Percentiles rank a stretch among this genome's conserved stretches.
Conservation (phyloP, 2,888 invertebrate species). For the Drosophila quinaria region DNA sequence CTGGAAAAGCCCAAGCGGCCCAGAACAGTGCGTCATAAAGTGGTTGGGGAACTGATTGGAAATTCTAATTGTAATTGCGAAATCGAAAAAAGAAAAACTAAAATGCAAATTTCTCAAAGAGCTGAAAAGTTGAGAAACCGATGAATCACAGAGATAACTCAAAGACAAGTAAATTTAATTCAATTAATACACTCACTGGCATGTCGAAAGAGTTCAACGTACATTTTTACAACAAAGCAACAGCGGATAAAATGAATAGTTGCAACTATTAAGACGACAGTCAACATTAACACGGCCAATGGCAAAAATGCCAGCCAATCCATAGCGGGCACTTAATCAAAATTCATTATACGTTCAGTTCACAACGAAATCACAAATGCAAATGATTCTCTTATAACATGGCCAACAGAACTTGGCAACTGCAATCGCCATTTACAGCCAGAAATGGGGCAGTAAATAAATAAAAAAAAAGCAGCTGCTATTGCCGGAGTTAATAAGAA, state of each 20-base stretch:
- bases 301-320: conserved; percentile 52
- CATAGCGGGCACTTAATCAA: conserved; percentile 25
- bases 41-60: neutral
- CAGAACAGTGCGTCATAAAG: neutral
- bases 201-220: conserved; percentile 44
- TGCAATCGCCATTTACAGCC: conserved; percentile 8
- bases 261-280: conserved; percentile 16
- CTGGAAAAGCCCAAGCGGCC: conserved; percentile 9
- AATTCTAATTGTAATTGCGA: conserved; percentile 3
- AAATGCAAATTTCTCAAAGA: neutral
- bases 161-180: neutral
- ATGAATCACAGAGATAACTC: neutral
- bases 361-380: conserved; percentile 48
- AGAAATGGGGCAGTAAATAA: neutral
- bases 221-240: conserved; percentile 45
- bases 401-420: conserved; percentile 3
- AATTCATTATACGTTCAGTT: conserved; percentile 34
- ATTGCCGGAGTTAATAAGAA: conserved; percentile 5
- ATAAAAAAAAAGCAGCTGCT: conserved; percentile 5
- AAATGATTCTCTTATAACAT: conserved; percentile 31
- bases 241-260: conserved; percentile 51
- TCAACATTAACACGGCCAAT: conserved; percentile 32
- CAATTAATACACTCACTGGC: conserved; percentile 37
- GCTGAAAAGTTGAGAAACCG: neutral
- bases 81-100: neutral